Evolutionary conservation across 2,888 invertebrate genomes (phyloP).

Genomic region (Leucophenga maculata): DNA sequence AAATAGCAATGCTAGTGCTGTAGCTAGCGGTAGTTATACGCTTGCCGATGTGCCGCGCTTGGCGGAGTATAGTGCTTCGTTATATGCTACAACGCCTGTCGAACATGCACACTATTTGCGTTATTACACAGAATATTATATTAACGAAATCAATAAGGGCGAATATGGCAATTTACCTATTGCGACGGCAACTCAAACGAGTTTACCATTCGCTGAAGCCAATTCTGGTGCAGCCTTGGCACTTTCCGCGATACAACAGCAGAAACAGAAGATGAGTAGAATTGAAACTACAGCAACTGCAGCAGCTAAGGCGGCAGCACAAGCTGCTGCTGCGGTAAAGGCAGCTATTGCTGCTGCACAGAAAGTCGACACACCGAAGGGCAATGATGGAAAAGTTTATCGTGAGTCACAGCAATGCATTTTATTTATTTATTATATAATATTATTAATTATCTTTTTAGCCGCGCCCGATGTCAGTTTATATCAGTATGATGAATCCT

Average conservation of each 20-base stretch:
- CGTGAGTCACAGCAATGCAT: constrained; percentile 57
- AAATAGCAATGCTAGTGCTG: background rate
- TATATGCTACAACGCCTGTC: constrained; percentile 81
- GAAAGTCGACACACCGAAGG: constrained; percentile 59
- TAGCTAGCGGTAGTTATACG: constrained; percentile 67
- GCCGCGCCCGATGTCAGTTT: constrained; percentile 89
- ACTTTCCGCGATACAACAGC: constrained; percentile 82
- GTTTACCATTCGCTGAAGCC: constrained; percentile 72
- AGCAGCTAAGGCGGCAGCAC: constrained; percentile 65
- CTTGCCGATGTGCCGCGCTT: constrained; percentile 81
- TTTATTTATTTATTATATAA: background rate
- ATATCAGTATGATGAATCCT: constrained; percentile 94
- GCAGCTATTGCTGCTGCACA: constrained; percentile 66
- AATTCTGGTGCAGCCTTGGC: constrained; percentile 93
- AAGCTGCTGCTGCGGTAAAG: constrained; percentile 63
- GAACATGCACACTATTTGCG: constrained; percentile 81
- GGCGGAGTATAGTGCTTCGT: constrained; percentile 83
- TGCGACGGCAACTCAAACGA: background rate
- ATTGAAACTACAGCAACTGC: constrained; percentile 69
- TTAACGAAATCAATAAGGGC: constrained; percentile 70
- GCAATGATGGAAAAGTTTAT: constrained; percentile 70
- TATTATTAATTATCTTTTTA: constrained; percentile 35
- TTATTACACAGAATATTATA: constrained; percentile 83
- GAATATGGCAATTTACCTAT: constrained; percentile 60
- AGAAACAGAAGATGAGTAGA: constrained; percentile 68